phyloP scores from a whole-genome alignment of 1,140 invertebrate genomes.

The Eupeodes corollae region DNA sequence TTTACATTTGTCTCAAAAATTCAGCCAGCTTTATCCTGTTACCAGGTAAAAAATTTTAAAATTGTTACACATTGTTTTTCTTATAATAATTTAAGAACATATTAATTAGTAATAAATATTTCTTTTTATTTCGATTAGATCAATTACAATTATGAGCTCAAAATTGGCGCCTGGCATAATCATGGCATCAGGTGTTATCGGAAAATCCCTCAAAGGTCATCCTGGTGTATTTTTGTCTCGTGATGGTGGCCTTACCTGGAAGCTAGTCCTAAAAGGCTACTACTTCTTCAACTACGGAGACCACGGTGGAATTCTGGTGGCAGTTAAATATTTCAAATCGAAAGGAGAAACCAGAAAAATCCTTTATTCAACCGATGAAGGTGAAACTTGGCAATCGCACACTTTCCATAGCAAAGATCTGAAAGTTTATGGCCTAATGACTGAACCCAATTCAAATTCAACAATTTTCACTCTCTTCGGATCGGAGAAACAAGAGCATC shows the following conservation, averaged over 20 bases:
- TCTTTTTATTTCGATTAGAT: slow-evolving; percentile 26
- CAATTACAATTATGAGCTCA: slow-evolving; percentile 72
- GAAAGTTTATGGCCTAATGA: slow-evolving; percentile 75
- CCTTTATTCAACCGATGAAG: slow-evolving; percentile 76
- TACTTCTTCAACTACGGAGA: slow-evolving; percentile 85
- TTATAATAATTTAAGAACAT: no score
- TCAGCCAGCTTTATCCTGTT: slow-evolving; percentile 69
- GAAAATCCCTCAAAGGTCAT: slow-evolving; percentile 65
- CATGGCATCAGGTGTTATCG: slow-evolving; percentile 73
- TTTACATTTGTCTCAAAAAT: slow-evolving; percentile 75
- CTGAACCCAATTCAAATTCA: slow-evolving; percentile 83
- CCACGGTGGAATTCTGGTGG: slow-evolving; percentile 77
- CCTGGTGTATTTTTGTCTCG: slow-evolving; percentile 69
- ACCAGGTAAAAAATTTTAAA: slow-evolving; percentile 41
- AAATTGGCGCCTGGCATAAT: slow-evolving; percentile 80
- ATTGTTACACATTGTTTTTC: no score
- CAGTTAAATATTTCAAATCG: slow-evolving; percentile 66
- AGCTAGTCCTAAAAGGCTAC: slow-evolving; percentile 66
- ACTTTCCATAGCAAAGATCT: slow-evolving; percentile 60
- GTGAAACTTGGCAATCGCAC: slow-evolving; percentile 62
- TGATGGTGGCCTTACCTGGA: slow-evolving; percentile 78
- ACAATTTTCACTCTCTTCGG: slow-evolving; percentile 87
- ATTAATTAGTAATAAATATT: slow-evolving; percentile 13
- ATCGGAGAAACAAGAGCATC: slow-evolving; percentile 59
- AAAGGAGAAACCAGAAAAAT: slow-evolving; percentile 63